Percentiles rank a stretch among this genome's conserved stretches.
These are phyloP conservation scores for Spea hammondii DNA, from an alignment of 2,797 vertebrate species.

Conservation along the genomic window DNA sequence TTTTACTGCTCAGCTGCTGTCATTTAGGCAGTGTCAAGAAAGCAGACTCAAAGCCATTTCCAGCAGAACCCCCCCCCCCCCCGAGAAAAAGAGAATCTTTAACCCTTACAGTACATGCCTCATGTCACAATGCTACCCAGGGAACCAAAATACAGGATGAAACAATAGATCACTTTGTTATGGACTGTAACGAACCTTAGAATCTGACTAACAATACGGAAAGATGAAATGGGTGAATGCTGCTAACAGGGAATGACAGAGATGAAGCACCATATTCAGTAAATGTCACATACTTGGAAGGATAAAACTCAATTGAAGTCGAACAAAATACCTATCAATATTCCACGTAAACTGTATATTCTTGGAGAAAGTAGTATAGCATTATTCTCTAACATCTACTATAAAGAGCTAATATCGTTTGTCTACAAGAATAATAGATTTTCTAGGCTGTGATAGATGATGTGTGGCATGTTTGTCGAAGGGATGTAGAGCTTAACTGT, in stretches of 20 bases:
- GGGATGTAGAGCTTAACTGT: not conserved
- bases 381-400: constrained; percentile 24
- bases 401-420: constrained; percentile 15
- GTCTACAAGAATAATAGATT: constrained; percentile 18
- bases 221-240: not conserved
- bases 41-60: constrained; percentile 20
- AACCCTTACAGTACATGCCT: not conserved
- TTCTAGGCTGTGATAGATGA: constrained; percentile 7
- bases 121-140: not conserved
- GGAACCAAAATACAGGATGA: not conserved
- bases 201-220: not conserved
- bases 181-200: not conserved
- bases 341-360: constrained; percentile 14
- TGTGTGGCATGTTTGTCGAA: constrained; percentile 2
- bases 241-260: not conserved
- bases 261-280: not conserved
- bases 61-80: not conserved
- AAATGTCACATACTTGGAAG: not conserved
- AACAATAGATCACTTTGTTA: not conserved
- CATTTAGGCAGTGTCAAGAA: constrained; percentile 43
- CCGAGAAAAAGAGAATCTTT: not conserved
- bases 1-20: constrained; percentile 46
- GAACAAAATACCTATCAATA: constrained; percentile 24
- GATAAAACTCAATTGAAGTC: not conserved
- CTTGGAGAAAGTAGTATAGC: not conserved